Evolutionary conservation across 2,888 invertebrate species (phyloP), one percentile per base, ranked within the genome.

Genomic region (Epinotia demarniana): DNA sequence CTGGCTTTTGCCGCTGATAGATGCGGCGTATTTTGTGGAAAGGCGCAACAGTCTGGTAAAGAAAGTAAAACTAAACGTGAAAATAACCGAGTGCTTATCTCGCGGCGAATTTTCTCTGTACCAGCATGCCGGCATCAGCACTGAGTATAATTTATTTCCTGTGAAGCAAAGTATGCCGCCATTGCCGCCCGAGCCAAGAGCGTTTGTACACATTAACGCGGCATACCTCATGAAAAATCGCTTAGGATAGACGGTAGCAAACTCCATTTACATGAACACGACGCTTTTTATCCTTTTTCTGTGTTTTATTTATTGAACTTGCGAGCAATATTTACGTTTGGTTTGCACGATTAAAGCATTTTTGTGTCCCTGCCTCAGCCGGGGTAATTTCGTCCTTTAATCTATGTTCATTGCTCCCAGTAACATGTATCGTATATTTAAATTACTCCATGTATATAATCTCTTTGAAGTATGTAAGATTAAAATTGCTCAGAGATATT

Each of bases 141-240:
- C 83, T 85, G 86, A 86, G 88, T 89, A 92, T 92, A 92, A 93
- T 93, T 93, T 92, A 93, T 94, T 91, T 90, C 87, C 89, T 87
- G 86, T 85, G 89, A 91, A 91, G 92, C 89, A 89, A 89, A 92
- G 92, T 90, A 89, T 89, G 90, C 89, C 87, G 84, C 86, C 83
- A 87, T 71, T 70, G 75, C 77, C 71, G 73, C 69, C 62, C 57
- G 89, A 89, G 88, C 89, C 89, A 87, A 87, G 86, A 88, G 87
- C 90, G 90, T 92, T 91, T 90, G 93, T 93, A 92, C 90, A 92
- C 93, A 92, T 92, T 93, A 93, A 91, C 92, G 90, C 84, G 86
- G 88, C 84, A 85, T 85, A 89, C 89, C 92, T 92, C 92, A 92
- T 93, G 93, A 93, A 92, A 92, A 92, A 93, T 92, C 92, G 93